These are phyloP conservation scores for Eilema caniola DNA, from an alignment of 2,888 invertebrate genomes.

Conservation along the genomic window DNA sequence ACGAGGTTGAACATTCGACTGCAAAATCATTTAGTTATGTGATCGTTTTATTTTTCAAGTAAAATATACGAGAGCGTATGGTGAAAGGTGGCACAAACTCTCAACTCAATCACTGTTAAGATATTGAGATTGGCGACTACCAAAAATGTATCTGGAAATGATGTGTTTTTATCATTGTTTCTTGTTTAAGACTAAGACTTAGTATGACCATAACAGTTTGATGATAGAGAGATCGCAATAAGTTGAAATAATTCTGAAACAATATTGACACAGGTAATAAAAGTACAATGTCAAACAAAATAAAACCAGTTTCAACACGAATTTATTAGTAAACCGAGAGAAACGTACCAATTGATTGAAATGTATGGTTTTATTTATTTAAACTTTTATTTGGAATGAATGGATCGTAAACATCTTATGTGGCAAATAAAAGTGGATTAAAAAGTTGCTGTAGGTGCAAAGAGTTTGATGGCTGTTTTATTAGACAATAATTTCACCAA, in stretches of 20 bases:
- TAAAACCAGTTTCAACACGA: constrained; percentile 22
- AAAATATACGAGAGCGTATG: not conserved
- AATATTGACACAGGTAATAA: constrained; percentile 8
- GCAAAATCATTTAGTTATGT: constrained; percentile 40
- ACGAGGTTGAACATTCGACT: constrained; percentile 37
- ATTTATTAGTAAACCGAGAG: constrained; percentile 26
- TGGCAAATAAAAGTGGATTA: not conserved
- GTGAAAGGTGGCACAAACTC: not conserved
- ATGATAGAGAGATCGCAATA: not conserved
- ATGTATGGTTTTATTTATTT: constrained; percentile 23
- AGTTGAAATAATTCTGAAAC: not conserved
- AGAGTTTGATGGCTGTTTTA: constrained; percentile 2
- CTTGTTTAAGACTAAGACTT: not conserved
- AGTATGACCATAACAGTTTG: no score
- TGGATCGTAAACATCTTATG: constrained; percentile 12
- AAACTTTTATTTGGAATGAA: constrained; percentile 23
- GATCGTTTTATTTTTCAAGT: constrained; percentile 13
- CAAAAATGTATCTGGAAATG: constrained; percentile 1
- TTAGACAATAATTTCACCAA: not conserved
- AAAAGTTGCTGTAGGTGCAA: not conserved
- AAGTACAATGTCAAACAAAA: constrained; percentile 18
- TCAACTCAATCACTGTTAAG: constrained; percentile 1
- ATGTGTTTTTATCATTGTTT: not conserved
- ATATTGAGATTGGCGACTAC: not conserved
- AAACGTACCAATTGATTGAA: constrained; percentile 29